Conservation (phyloP, 2,113 vertebrate species). For the Rhinopomastus cyanomelas region DNA sequence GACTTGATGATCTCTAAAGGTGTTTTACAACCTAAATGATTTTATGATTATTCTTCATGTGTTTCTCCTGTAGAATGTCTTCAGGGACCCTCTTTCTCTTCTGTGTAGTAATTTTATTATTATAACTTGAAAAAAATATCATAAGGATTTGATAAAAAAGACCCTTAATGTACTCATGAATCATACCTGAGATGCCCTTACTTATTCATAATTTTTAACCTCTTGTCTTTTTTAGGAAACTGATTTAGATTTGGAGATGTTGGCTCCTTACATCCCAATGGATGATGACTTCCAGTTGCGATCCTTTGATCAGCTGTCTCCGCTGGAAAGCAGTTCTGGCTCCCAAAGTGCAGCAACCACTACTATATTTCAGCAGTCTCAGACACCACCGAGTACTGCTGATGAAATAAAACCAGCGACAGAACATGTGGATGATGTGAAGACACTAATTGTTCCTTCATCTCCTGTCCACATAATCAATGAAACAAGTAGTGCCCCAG, state of each 20-base stretch:
- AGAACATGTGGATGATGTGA: constrained; percentile 60
- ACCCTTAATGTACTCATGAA: not conserved
- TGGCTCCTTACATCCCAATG: constrained; percentile 98
- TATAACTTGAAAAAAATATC: not conserved
- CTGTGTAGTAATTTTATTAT: not conserved
- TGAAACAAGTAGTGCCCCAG: constrained; percentile 73
- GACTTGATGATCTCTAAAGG: too few species aligned
- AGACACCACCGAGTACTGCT: not conserved
- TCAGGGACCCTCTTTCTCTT: not conserved
- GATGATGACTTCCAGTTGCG: constrained; percentile 97
- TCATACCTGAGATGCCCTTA: not conserved
- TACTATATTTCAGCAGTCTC: constrained; percentile 62
- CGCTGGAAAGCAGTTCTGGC: constrained; percentile 75
- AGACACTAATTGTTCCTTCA: constrained; percentile 67
- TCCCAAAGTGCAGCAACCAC: constrained; percentile 47
- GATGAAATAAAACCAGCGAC: constrained; percentile 63
- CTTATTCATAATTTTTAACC: not conserved
- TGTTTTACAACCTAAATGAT: too few species aligned
- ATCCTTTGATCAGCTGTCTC: constrained; percentile 82
- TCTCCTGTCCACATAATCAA: constrained; percentile 66
- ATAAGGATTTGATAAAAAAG: not conserved
- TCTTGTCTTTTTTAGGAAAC: constrained; percentile 71
- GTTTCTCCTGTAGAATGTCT: not conserved
- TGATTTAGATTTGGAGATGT: constrained; percentile 94
- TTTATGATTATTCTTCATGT: not conserved